Base-by-base conservation (phyloP, 2,888 invertebrate genomes). In the Cerceris rybyensis region DNA sequence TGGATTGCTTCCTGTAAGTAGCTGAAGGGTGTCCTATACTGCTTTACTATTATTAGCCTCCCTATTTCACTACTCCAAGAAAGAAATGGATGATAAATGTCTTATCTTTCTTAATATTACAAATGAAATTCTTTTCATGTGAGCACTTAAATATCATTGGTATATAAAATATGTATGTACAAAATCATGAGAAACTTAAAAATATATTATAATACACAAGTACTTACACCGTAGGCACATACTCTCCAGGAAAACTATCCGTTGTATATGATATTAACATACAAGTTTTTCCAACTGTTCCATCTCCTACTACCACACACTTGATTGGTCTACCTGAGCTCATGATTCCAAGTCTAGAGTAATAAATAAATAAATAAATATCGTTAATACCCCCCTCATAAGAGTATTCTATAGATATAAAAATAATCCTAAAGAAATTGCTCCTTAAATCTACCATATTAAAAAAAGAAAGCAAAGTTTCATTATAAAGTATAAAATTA, bases 231-330 rank as follows among this genome's bases (percentile, higher is more conserved):
- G 98, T 98, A 88, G 98, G 98, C 88, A 98, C 97, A 94, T 98
- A 98, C 96, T 98, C 98, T 82, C 97, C 97, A 70, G 98, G 98
- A 94, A 98, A 98, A 94, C 96, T 97, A 91, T 98, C 97, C 85
- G 97, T 97, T 55, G 98, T 97, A 92, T 98, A 98, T 50, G 98
- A 97, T 93, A 98, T 98, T 92, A 98, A 94, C 96, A 98, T 97
- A 93, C 98, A 98, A 70, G 98, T 98, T 94, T 98, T 98, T 89
- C 98, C 98, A 83, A 98, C 98, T 65, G 98, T 97, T 88, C 98
- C 98, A 93, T 98, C 98, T 84, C 97, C 98, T 85, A 98, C 97
- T 73, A 97, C 97, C 88, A 97, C 97, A 94, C 97, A 97, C 93
- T 98, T 98, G 92, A 97, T 97, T 87, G 97, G 97, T 93, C 97